phyloP scores from a whole-genome alignment of 2,888 invertebrate species.

The Orchesellides sinensis region DNA sequence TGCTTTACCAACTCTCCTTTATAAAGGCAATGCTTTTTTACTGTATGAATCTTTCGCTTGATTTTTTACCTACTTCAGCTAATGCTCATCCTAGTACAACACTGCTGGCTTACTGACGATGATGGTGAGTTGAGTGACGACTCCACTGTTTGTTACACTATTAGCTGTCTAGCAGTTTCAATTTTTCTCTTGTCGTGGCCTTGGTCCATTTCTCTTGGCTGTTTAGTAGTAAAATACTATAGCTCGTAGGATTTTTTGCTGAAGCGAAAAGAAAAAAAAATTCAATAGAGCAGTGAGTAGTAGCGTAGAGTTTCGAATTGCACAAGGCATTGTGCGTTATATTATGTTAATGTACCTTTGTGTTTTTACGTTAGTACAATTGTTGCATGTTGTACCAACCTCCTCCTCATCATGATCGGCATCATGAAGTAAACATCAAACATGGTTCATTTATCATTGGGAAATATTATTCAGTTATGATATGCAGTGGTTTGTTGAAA shows the following conservation, averaged over 20 bases:
- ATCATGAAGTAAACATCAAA: constrained; percentile 34
- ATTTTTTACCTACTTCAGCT: no score
- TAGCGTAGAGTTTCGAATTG: constrained; percentile 10
- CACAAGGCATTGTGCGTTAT: neutral
- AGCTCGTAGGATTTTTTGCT: no score
- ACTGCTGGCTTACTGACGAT: neutral
- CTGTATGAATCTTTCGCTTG: neutral
- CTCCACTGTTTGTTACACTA: constrained; percentile 17
- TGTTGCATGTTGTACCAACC: constrained; percentile 14
- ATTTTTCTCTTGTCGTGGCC: constrained; percentile 62
- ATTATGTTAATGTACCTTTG: neutral
- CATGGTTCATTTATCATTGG: constrained; percentile 58
- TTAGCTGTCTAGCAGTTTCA: constrained; percentile 40
- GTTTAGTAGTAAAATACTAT: constrained; percentile 42
- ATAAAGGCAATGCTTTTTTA: neutral
- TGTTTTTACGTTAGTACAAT: constrained; percentile 12
- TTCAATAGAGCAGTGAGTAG: neutral
- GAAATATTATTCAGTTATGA: neutral
- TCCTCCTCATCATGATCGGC: constrained; percentile 30
- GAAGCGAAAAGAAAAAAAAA: constrained; percentile 27
- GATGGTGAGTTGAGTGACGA: constrained; percentile 15
- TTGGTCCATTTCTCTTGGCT: constrained; percentile 69
- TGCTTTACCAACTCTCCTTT: neutral
- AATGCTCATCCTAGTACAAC: no score
- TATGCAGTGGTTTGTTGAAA: constrained; percentile 32